These are phyloP conservation scores for Zaprionus ornatus DNA, from an alignment of 1,140 invertebrate genomes.

Conservation along the genomic window DNA sequence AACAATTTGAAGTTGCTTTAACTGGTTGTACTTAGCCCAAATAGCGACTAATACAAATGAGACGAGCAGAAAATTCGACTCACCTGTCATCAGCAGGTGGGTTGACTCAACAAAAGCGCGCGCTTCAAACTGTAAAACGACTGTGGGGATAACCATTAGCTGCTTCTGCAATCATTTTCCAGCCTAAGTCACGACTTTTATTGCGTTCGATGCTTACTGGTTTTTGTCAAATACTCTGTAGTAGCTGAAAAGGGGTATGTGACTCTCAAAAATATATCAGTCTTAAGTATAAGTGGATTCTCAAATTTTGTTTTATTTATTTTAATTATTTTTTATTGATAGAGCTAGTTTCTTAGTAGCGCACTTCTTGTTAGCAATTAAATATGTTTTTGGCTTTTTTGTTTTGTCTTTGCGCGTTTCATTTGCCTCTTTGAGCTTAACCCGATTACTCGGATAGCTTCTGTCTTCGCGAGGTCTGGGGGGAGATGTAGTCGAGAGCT, in stretches of 20 bases:
- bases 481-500: background rate
- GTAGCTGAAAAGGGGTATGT: background rate
- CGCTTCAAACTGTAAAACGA: constrained; percentile 7
- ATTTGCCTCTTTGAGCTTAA: constrained; percentile 23
- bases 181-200: background rate
- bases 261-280: background rate
- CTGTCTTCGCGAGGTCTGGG: constrained; percentile 9
- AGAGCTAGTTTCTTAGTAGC: background rate
- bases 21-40: constrained; percentile 26
- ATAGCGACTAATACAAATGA: constrained; percentile 16
- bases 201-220: constrained; percentile 10
- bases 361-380: background rate
- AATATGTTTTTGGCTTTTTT: background rate
- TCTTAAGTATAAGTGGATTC: too few relatives aligned
- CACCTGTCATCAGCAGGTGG: constrained; percentile 18
- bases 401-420: background rate
- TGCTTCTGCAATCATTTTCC: background rate
- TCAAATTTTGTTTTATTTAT: background rate
- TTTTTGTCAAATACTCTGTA: constrained; percentile 12
- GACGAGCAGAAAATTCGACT: constrained; percentile 24
- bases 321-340: background rate
- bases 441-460: constrained; percentile 42
- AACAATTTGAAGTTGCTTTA: constrained; percentile 12
- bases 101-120: constrained; percentile 1
- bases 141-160: constrained; percentile 3